Conservation (phyloP, 2,888 invertebrate species). For the Coremacera marginata region DNA sequence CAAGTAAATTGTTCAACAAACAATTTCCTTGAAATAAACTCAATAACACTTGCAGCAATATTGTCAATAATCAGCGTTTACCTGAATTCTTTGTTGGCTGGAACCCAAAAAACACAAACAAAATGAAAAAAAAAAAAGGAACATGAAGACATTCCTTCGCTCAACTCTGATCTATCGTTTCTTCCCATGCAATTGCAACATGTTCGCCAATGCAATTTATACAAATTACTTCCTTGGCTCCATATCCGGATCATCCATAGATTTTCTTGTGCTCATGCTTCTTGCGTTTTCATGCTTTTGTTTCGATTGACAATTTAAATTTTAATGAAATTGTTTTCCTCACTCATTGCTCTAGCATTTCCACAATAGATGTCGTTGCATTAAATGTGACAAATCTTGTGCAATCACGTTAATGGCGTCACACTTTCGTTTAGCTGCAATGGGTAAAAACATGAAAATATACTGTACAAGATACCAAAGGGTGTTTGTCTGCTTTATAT, state of each 20-base stretch:
- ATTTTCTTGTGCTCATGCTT: neutral
- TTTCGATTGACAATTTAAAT: constrained; percentile 52
- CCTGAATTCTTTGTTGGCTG: constrained; percentile 1
- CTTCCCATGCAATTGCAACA: neutral
- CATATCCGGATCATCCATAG: constrained; percentile 12
- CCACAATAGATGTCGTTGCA: constrained; percentile 25
- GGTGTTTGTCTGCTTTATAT: too few species aligned
- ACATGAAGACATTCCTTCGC: too few species aligned
- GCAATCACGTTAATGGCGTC: constrained; percentile 30
- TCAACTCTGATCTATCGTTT: neutral
- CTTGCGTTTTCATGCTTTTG: constrained; percentile 14
- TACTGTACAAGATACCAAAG: too few species aligned
- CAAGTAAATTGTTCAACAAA: too few species aligned
- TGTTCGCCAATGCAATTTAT: constrained; percentile 46
- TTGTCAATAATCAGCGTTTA: neutral
- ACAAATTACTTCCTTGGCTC: constrained; percentile 46
- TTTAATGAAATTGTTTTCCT: constrained; percentile 54
- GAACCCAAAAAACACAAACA: neutral
- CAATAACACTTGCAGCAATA: too few species aligned
- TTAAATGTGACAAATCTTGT: constrained; percentile 33
- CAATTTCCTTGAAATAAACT: too few species aligned
- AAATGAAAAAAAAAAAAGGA: neutral
- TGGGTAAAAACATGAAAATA: neutral
- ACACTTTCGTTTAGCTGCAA: neutral
- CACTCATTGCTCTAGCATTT: constrained; percentile 44